A percentile compares a stretch with the other conserved stretches of the same genome.
phyloP scores from a whole-genome alignment of 2,113 vertebrate species.

The Atractosteus spatula region DNA sequence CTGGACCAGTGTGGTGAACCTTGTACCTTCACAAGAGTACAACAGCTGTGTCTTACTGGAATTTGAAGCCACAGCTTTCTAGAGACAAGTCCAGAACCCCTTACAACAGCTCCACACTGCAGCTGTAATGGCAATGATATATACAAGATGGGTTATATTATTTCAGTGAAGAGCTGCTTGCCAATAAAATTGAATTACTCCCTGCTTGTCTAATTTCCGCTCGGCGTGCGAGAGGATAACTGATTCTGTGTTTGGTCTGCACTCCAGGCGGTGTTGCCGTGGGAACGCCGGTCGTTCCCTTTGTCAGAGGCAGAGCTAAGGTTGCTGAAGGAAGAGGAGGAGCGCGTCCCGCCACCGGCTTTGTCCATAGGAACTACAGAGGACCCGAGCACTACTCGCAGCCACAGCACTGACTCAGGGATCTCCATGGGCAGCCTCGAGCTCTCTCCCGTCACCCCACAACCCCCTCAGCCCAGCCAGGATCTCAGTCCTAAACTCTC shows the following conservation, averaged over 20 bases:
- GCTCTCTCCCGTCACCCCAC: constrained; percentile 32
- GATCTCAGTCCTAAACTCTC: constrained; percentile 13
- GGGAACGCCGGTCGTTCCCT: constrained; percentile 49
- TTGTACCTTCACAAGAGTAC: no score
- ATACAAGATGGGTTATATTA: no score
- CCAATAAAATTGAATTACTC: no score
- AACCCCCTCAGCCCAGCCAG: not conserved
- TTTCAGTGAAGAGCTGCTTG: no score
- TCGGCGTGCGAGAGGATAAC: no score
- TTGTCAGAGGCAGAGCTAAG: constrained; percentile 41
- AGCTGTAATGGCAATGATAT: no score
- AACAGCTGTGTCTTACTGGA: no score
- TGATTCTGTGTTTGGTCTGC: not conserved
- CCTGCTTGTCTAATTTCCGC: no score
- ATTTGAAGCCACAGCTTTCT: no score
- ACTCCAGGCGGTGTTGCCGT: constrained; percentile 33
- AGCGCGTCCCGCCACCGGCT: constrained; percentile 7
- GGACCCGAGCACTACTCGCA: constrained; percentile 31
- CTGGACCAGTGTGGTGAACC: no score
- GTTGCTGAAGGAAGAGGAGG: constrained; percentile 33
- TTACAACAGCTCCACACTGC: no score
- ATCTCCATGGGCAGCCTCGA: constrained; percentile 47
- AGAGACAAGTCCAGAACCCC: no score
- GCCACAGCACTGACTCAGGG: constrained; percentile 46
- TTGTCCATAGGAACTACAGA: constrained; percentile 14